Evolutionary conservation across 2,888 invertebrate species (phyloP), one percentile per base, ranked within the genome.

Genomic region (Ennomos erosarius): DNA sequence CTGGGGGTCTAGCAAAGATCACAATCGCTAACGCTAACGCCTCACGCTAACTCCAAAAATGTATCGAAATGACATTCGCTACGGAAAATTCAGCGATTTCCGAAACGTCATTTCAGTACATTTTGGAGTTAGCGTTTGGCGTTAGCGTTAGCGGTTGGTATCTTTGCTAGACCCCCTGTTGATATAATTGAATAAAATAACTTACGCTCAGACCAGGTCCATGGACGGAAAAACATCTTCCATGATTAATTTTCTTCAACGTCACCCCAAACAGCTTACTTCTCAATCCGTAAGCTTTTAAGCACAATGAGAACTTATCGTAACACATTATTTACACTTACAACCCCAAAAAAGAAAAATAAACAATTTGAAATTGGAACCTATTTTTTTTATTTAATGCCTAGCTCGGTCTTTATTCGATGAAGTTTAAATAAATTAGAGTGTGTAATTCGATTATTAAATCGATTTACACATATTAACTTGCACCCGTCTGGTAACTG

Each of bases 191-290:
- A n/a, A n/a, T n/a, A 42, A 37, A 63, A 11, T 10, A 63, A 81
- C 88, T 88, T 63, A 88, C 88, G 61, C 57, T 71, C 12, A 76
- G 65, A 49, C 74, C 65, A 43, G 73, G 57, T 66, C 82, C 84
- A 60, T 82, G 77, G 0, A 88, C 82, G 40, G 79, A 83, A 62
- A 88, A 90, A 52, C 74, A 75, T 64, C 87, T 76, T 6, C 68
- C 69, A 37, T 75, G 70, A 37, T 65, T 63, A 26, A 76, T 60
- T 42, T 58, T 73, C 3, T 56, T 69, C 1, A 71, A 45, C 13
- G 67, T 38, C 53, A 50, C 59, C 4, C 65, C 64, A 38, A 75
- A 67, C 46, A 76, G 44, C 44, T 64, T 69, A 48, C 69, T 71
- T 35, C 57, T 76, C 39, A 75, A 64, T 39, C 74, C 78, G 69